Conservation (phyloP, 2,888 invertebrate species). For the Silvanus unidentatus region DNA sequence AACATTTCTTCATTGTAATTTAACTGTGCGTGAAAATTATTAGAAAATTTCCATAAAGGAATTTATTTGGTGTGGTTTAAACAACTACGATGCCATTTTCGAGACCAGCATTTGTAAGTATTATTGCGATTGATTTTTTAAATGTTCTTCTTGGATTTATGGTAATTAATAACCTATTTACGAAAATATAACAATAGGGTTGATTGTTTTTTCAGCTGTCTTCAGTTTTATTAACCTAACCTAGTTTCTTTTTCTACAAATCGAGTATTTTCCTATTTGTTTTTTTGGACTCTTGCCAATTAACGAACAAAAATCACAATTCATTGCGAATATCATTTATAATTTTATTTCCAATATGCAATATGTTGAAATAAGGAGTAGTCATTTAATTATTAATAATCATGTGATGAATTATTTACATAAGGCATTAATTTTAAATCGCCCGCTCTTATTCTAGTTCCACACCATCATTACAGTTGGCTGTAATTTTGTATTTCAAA, state of each 20-base stretch:
- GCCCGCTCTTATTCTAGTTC: too few relatives aligned
- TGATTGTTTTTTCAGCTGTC: not conserved
- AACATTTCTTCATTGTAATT: not conserved
- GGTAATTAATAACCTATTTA: too few relatives aligned
- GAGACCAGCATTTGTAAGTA: conserved; percentile 1
- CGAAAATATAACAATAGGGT: too few relatives aligned
- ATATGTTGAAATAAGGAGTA: too few relatives aligned
- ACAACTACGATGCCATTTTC: conserved; percentile 3
- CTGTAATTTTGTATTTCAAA: too few relatives aligned
- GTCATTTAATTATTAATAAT: too few relatives aligned
- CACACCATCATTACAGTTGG: too few relatives aligned
- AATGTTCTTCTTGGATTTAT: not conserved
- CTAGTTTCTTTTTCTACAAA: not conserved
- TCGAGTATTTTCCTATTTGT: not conserved
- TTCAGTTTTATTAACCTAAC: not conserved
- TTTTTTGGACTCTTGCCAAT: not conserved
- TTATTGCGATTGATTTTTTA: too few relatives aligned
- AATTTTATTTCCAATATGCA: not conserved
- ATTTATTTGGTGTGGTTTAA: not conserved
- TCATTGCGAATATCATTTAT: not conserved
- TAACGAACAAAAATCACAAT: not conserved
- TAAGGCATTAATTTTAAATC: too few relatives aligned
- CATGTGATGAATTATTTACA: too few relatives aligned
- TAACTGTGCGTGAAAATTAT: not conserved
- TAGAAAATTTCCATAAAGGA: not conserved